Base-by-base conservation (phyloP, 92 coral and sea anemone species). In the Epizoanthus ramosus region DNA sequence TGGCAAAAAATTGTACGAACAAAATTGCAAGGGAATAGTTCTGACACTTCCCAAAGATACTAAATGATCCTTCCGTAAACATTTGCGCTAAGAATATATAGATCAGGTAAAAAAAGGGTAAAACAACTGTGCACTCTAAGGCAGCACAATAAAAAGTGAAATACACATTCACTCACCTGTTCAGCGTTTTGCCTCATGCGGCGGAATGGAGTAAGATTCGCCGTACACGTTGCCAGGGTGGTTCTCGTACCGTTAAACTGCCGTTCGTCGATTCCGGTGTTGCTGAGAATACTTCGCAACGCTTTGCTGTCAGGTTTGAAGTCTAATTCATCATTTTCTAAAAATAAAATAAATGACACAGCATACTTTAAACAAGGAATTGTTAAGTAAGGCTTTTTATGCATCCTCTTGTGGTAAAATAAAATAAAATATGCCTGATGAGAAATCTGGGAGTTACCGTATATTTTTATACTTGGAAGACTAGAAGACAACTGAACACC, bases 261-360 rank as follows among this genome's bases (percentile, higher is more conserved):
- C 45, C 61, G 61, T 19, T 75, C 61, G 53, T 66, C 50, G 54
- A 91, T 82, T 8, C 94, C 94, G 25, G 84, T 89, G 77, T 85
- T 85, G 74, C 57, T 75, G 43, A 91, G 85, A 85, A 91, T 91
- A 60, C 94, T 91, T 28, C 85, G 85, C 16, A 91, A 69, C 4
- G 94, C 89, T 6, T 56, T 83, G 68, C 58, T 70, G 75, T 91
- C 94, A 5, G 94, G 90, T 76, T 91, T 81, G 50, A 91, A 91
- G 63, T 87, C 89, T 7, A 91, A 63, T 0, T 18, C 80, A 67
- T 85, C 92, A 52, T 67, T 74, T 31, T 61, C 91, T 9, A 71
- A 41, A 61, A 35, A 58, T 72, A 68, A 73, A 18, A 58, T 72
- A 73, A 73, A 23, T 3, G 0, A 67, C 39, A 41, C n/a, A n/a